Percentiles rank a stretch among this genome's conserved stretches.
Conservation (phyloP, 1,140 invertebrate genomes). For the Galleria mellonella region DNA sequence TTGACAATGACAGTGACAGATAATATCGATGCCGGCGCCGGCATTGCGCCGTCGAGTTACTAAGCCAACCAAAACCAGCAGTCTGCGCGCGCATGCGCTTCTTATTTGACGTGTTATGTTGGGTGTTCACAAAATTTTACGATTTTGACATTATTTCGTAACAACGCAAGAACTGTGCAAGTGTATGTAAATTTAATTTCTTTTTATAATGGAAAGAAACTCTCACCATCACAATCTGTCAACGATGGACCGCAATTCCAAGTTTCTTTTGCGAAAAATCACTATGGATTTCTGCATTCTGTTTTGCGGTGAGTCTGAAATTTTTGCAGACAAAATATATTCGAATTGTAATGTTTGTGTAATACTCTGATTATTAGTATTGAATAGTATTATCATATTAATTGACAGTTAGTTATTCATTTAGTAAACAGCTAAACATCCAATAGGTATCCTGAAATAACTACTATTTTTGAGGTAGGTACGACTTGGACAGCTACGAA, state of each 20-base stretch:
- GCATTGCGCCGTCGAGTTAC: slow-evolving; percentile 12
- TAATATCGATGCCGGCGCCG: no score
- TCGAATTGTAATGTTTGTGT: no score
- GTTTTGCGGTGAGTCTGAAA: slow-evolving; percentile 53
- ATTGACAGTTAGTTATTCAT: no score
- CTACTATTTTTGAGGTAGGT: no score
- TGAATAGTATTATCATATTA: no score
- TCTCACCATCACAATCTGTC: slow-evolving; percentile 41
- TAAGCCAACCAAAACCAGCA: no score
- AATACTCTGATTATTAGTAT: no score
- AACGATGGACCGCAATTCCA: slow-evolving; percentile 52
- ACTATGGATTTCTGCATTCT: slow-evolving; percentile 53
- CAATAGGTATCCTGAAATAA: no score
- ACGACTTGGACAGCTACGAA: no score
- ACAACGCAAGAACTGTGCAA: slow-evolving; percentile 20
- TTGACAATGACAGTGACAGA: no score
- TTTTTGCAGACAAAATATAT: not conserved
- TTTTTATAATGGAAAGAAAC: slow-evolving; percentile 52
- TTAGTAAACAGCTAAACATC: no score
- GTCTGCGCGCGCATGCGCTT: slow-evolving; percentile 61
- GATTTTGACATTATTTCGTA: slow-evolving; percentile 44
- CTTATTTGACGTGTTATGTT: slow-evolving; percentile 45
- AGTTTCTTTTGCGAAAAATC: slow-evolving; percentile 58
- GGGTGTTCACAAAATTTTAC: slow-evolving; percentile 15
- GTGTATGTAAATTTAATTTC: slow-evolving; percentile 18